Conservation (phyloP, 2,888 invertebrate genomes). For the Acheta domesticus region DNA sequence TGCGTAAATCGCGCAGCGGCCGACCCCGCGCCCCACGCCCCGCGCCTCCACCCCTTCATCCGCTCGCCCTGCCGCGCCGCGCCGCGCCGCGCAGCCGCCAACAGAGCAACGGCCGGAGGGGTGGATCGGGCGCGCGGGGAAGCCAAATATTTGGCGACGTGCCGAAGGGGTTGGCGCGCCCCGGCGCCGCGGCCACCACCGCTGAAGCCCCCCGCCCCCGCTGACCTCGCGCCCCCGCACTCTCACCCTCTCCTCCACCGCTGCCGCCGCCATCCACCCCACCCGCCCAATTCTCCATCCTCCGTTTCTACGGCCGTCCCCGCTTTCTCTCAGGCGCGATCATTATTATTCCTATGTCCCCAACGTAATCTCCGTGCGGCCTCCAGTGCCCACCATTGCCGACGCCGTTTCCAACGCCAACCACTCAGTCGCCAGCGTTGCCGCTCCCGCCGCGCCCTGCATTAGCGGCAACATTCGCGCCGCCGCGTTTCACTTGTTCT, state of each 20-base stretch:
- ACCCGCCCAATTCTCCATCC: background rate
- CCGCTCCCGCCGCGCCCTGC: background rate
- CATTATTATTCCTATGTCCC: too few relatives aligned
- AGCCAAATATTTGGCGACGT: constrained; percentile 18
- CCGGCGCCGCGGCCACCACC: background rate
- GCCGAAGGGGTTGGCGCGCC: constrained; percentile 1
- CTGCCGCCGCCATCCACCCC: too few relatives aligned
- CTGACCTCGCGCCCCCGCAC: background rate
- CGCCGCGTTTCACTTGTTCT: constrained; percentile 18
- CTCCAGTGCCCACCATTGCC: too few relatives aligned
- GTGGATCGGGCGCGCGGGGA: background rate
- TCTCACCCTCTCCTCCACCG: background rate
- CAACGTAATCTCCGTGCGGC: too few relatives aligned
- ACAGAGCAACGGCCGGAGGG: constrained; percentile 1
- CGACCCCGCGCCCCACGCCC: background rate
- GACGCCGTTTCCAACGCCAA: too few relatives aligned
- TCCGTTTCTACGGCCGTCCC: background rate
- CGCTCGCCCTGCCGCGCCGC: background rate
- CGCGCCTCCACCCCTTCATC: background rate
- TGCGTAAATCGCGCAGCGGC: background rate
- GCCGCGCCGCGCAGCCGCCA: background rate
- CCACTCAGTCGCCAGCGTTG: background rate
- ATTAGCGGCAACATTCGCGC: background rate
- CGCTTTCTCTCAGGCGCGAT: too few relatives aligned
- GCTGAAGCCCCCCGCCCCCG: too few relatives aligned